A percentile compares a stretch with the other conserved stretches of the same genome.
Evolutionary conservation across 2,888 invertebrate genomes (phyloP).

Genomic region (Sarcophaga caerulescens): DNA sequence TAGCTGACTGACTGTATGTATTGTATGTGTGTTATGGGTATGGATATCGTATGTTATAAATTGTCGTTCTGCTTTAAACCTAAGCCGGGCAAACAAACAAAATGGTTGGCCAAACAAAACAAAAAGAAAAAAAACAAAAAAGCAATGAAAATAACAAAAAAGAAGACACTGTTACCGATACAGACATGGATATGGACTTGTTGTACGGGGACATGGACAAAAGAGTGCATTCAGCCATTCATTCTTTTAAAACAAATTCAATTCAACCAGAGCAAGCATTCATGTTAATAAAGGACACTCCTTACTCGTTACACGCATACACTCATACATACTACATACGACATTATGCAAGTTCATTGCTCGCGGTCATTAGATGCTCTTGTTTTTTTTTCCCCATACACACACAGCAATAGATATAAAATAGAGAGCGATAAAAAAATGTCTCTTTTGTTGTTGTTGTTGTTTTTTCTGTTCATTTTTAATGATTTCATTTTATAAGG

Average conservation of each 20-base stretch:
- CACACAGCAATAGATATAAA: no score
- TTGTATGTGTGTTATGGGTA: not conserved
- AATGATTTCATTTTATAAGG: slow-evolving; percentile 11
- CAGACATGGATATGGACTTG: not conserved
- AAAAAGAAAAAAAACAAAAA: no score
- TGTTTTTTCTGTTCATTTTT: slow-evolving; percentile 11
- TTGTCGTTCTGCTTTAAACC: slow-evolving; percentile 45
- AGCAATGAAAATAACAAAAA: no score
- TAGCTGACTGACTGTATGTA: not conserved
- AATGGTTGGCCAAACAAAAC: slow-evolving; percentile 40
- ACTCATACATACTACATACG: slow-evolving; percentile 6
- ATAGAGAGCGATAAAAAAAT: no score
- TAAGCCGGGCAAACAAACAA: slow-evolving; percentile 11
- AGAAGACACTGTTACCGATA: not conserved
- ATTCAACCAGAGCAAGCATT: slow-evolving; percentile 44
- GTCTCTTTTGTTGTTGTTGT: no score
- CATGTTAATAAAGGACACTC: slow-evolving; percentile 65
- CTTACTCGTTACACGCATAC: slow-evolving; percentile 61
- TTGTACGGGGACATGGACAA: slow-evolving; percentile 5
- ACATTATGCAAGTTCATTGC: slow-evolving; percentile 76
- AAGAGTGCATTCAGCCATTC: slow-evolving; percentile 19
- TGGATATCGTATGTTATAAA: slow-evolving; percentile 8
- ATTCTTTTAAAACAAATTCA: slow-evolving; percentile 9
- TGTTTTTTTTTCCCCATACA: slow-evolving; percentile 12
- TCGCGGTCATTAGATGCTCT: slow-evolving; percentile 74